A percentile compares a stretch with the other conserved stretches of the same genome.
Evolutionary conservation across 2,888 invertebrate species (phyloP).

Genomic region (Andrena bicolor): DNA sequence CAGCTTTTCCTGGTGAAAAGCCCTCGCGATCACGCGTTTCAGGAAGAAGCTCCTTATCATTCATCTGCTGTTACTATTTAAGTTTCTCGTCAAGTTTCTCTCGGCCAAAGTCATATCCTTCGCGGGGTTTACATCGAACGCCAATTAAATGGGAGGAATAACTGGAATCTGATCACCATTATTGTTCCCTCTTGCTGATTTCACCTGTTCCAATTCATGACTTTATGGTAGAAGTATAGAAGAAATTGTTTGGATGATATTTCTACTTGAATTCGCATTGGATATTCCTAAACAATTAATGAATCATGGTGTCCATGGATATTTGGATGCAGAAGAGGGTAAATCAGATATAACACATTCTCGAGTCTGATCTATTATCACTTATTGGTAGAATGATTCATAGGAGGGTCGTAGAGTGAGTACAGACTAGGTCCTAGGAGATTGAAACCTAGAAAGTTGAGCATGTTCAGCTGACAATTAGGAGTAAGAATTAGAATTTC

Average conservation of each 20-base stretch:
- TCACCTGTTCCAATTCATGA: neutral
- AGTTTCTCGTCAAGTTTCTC: slow-evolving; percentile 1
- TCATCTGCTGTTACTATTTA: neutral
- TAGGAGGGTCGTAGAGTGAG: too few relatives aligned
- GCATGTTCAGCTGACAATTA: too few relatives aligned
- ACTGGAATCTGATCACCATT: neutral
- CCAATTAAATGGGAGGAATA: neutral
- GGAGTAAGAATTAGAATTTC: too few relatives aligned
- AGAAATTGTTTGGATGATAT: neutral
- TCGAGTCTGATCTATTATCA: neutral
- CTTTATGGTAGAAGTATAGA: neutral
- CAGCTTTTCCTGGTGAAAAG: slow-evolving; percentile 5
- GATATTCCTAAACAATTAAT: neutral
- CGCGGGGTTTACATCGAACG: neutral
- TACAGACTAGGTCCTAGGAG: too few relatives aligned
- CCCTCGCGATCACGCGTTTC: neutral
- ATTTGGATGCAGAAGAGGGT: neutral
- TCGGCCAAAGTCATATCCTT: neutral
- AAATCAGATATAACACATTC: neutral
- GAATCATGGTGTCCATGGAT: neutral
- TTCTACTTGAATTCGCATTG: neutral
- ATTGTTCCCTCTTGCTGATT: neutral
- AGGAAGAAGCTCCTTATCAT: neutral
- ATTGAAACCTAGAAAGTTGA: too few relatives aligned
- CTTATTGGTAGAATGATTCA: neutral